Evolutionary conservation across 2,888 invertebrate genomes (phyloP), one percentile per base, ranked within the genome.

Genomic region (Tetheella fluctuosa): DNA sequence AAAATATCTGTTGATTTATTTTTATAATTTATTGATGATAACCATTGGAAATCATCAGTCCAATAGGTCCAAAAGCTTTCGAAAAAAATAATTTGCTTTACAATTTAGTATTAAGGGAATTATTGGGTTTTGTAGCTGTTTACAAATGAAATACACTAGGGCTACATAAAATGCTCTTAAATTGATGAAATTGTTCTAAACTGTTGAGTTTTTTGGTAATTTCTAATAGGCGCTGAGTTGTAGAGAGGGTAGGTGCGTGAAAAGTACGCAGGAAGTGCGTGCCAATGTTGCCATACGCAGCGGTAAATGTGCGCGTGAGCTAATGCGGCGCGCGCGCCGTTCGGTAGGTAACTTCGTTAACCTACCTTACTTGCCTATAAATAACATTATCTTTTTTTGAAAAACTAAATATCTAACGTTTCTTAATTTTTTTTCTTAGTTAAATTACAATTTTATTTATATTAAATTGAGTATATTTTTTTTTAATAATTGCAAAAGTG

Each of bases 201-300:
- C 75, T 81, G 85, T 88, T 60, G 72, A 76, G 74, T 83, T 91
- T 92, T 91, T 91, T 88, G 68, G 65, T 77, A 77, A 89, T 83
- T 71, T 69, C 86, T 65, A 71, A 87, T 91, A 92, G 92, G 92
- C 92, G 92, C 92, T 90, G 86, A 90, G 87, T 82, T 80, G 70
- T 79, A 81, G 85, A 82, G 84, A 75, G 84, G 86, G 84, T 83
- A 85, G 81, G 74, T 76, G 73, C 65, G 61, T 65, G 83, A 86
- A 90, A 89, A 86, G 71, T 79, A 64, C 72, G 79, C 80, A 79
- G 81, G 84, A 87, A 81, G 77, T 86, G 80, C 69, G 76, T 84
- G 74, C 52, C 71, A 84, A 85, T 88, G 89, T 86, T 89, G 87
- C 89, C 88, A 90, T 76, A 83, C 86, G 89, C 86, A 73, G 84